Percentiles rank a stretch among this genome's conserved stretches.
phyloP scores from a whole-genome alignment of 2,888 invertebrate species.

The Oxystoma pomonae region DNA sequence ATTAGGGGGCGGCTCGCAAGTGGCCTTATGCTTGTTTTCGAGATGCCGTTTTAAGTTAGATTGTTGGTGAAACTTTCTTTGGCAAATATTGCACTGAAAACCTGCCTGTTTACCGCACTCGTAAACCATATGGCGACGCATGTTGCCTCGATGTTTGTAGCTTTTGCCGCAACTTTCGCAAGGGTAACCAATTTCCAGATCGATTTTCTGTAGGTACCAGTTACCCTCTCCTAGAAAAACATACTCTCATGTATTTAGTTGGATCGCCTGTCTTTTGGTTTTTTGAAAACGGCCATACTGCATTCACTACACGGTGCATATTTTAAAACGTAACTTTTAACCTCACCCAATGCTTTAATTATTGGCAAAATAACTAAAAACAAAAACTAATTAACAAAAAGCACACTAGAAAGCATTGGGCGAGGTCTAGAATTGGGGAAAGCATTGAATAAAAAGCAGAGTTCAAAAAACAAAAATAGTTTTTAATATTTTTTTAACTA shows the following conservation, averaged over 20 bases:
- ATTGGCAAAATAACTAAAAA: not conserved
- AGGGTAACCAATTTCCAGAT: conserved; percentile 40
- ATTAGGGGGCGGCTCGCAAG: not conserved
- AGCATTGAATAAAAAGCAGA: conserved; percentile 4
- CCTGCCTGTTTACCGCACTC: conserved; percentile 52
- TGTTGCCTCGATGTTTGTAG: conserved; percentile 75
- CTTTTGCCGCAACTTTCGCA: conserved; percentile 75
- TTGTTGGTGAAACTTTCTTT: conserved; percentile 56
- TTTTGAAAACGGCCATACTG: conserved; percentile 4
- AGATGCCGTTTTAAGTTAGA: conserved; percentile 48
- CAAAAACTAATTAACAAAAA: not conserved
- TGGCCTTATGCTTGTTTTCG: conserved; percentile 39
- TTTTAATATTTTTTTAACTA: conserved; percentile 6
- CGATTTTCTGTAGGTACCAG: conserved; percentile 40
- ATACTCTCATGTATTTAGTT: conserved; percentile 33
- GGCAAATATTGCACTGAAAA: conserved; percentile 46
- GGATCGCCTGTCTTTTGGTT: conserved; percentile 16
- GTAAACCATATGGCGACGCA: conserved; percentile 67
- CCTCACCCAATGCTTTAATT: conserved; percentile 7
- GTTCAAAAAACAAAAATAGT: conserved; percentile 10
- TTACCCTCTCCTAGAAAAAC: conserved; percentile 44
- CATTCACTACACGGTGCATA: not conserved
- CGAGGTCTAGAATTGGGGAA: conserved; percentile 2
- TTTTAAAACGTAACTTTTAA: not conserved
- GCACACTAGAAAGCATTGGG: conserved; percentile 10